Conservation (phyloP, 2,113 vertebrate species). For the Rhea americana region DNA sequence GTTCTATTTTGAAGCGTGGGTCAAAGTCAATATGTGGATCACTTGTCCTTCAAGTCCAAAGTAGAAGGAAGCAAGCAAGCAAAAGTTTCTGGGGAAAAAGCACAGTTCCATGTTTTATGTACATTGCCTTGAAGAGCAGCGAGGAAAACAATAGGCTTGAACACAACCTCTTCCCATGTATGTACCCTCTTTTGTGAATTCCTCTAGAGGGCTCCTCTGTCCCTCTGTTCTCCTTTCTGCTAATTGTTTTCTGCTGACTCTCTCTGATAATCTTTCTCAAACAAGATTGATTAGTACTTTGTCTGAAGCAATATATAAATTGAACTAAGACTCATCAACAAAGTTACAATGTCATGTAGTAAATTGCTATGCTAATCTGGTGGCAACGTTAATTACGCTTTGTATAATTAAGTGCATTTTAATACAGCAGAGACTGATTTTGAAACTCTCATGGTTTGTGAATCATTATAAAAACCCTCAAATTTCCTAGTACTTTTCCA, state of each 20-base stretch:
- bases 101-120: not conserved
- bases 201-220: not conserved
- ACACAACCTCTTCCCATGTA: not conserved
- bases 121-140: not conserved
- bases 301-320: slow-evolving; percentile 6
- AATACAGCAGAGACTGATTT: slow-evolving; percentile 36
- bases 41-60: not conserved
- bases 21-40: not conserved
- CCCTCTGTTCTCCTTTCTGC: not conserved
- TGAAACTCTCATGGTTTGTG: not conserved
- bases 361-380: slow-evolving; percentile 55
- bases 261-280: slow-evolving; percentile 26
- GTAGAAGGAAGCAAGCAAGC: not conserved
- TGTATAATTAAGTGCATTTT: slow-evolving; percentile 53
- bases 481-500: not conserved
- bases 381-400: slow-evolving; percentile 47
- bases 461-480: not conserved
- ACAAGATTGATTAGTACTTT: slow-evolving; percentile 27
- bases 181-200: not conserved
- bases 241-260: not conserved
- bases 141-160: not conserved
- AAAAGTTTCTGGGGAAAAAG: not conserved
- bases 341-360: slow-evolving; percentile 32
- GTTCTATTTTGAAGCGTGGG: not conserved
- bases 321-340: slow-evolving; percentile 22